A percentile compares a stretch with the other conserved stretches of the same genome.
Conservation (phyloP, 2,888 invertebrate species). For the Volucella inflata region DNA sequence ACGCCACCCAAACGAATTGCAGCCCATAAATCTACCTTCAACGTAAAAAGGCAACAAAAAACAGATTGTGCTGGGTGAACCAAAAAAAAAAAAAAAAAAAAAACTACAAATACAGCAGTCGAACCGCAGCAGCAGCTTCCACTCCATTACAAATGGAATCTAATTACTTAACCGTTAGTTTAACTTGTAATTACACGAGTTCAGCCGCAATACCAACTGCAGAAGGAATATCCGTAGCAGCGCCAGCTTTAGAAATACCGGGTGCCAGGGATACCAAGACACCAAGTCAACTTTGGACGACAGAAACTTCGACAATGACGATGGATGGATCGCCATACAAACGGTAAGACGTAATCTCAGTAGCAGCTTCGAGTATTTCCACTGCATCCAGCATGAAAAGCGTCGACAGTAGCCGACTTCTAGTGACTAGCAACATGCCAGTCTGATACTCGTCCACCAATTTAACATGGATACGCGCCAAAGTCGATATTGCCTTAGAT, state of each 20-base stretch:
- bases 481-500: constrained; percentile 48
- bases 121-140: constrained; percentile 53
- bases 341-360: constrained; percentile 40
- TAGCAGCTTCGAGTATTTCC: background rate
- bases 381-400: no score
- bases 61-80: constrained; percentile 21
- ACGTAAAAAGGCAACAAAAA: constrained; percentile 26
- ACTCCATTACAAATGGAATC: constrained; percentile 77
- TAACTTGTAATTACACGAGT: constrained; percentile 76
- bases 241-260: no score
- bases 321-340: constrained; percentile 7
- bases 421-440: constrained; percentile 72
- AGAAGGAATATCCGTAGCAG: no score
- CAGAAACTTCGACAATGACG: constrained; percentile 25
- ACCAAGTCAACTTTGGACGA: constrained; percentile 25
- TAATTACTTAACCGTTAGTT: constrained; percentile 78
- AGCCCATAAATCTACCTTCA: constrained; percentile 67
- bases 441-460: constrained; percentile 57
- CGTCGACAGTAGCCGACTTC: constrained; percentile 65
- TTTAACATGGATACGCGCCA: constrained; percentile 16
- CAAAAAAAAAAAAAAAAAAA: constrained; percentile 14
- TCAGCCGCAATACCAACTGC: constrained; percentile 40
- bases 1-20: constrained; percentile 70
- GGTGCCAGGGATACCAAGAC: constrained; percentile 1
- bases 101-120: background rate